A percentile compares a stretch with the other conserved stretches of the same genome.
Evolutionary conservation across 2,113 vertebrate species (phyloP).

Genomic region (Caloenas nicobarica): DNA sequence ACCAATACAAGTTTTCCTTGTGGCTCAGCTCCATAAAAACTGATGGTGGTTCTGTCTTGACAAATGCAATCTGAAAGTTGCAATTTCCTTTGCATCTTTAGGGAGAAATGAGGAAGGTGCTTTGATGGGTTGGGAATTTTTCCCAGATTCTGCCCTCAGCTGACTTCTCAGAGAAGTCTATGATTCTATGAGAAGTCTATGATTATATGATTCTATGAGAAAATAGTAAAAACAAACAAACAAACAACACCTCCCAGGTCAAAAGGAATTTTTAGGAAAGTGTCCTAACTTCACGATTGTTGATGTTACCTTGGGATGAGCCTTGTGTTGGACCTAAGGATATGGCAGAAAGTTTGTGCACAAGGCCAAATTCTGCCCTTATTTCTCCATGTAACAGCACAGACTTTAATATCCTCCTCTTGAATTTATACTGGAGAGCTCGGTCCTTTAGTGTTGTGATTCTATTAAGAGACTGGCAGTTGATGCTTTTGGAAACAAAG

Average conservation of each 20-base stretch:
- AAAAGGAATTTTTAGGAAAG: background rate
- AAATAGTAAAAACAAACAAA: background rate
- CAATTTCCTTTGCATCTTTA: background rate
- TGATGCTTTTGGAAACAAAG: background rate
- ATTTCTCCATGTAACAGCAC: background rate
- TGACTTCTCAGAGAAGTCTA: background rate
- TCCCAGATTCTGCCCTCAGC: background rate
- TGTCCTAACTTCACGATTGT: background rate
- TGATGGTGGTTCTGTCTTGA: background rate
- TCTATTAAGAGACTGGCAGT: background rate
- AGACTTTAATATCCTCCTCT: background rate
- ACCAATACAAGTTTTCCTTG: background rate
- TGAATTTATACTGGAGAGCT: background rate
- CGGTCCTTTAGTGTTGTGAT: background rate
- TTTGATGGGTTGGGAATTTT: slow-evolving; percentile 19
- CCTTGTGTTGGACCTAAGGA: background rate
- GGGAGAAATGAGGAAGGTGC: background rate
- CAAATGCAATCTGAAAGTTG: background rate
- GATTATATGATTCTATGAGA: too few relatives aligned
- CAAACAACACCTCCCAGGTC: background rate
- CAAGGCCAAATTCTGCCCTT: background rate
- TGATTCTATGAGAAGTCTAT: too few relatives aligned
- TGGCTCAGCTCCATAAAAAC: background rate
- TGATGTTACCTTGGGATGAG: background rate
- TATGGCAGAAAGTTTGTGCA: background rate